Evolutionary conservation across 1,140 invertebrate species (phyloP).

Genomic region (Drosophila trapezifrons): DNA sequence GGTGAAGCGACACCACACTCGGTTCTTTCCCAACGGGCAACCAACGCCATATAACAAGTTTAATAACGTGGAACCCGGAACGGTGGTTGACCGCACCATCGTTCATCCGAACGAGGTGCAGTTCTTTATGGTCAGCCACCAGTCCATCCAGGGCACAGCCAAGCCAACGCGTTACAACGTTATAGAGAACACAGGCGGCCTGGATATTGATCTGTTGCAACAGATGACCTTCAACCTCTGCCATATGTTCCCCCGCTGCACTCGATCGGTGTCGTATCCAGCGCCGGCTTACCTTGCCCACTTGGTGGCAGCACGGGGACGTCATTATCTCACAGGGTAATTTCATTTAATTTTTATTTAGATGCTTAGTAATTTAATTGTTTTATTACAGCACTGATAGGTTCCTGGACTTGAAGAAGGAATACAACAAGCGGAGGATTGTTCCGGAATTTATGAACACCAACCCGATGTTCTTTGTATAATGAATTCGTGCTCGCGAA

Average conservation of each 20-base stretch:
- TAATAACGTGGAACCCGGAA: conserved; percentile 91
- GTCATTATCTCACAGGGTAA: conserved; percentile 86
- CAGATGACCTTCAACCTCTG: conserved; percentile 93
- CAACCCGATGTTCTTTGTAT: conserved; percentile 83
- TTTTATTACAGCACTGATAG: conserved; percentile 10
- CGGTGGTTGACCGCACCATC: conserved; percentile 91
- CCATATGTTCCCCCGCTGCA: conserved; percentile 94
- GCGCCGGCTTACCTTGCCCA: conserved; percentile 97
- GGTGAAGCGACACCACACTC: conserved; percentile 95
- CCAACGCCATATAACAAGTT: conserved; percentile 84
- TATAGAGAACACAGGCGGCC: conserved; percentile 91
- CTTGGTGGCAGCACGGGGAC: conserved; percentile 92
- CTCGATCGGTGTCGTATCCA: conserved; percentile 94
- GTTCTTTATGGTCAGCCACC: conserved; percentile 92
- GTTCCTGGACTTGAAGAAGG: conserved; percentile 31
- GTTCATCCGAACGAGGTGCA: conserved; percentile 92
- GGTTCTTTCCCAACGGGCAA: conserved; percentile 87
- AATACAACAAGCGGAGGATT: conserved; percentile 67
- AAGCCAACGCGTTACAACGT: conserved; percentile 95
- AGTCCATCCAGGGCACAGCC: conserved; percentile 91
- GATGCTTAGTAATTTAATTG: background rate
- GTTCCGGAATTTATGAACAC: conserved; percentile 47
- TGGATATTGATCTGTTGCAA: conserved; percentile 91
- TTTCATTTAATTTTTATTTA: too few species aligned
- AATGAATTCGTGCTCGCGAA: conserved; percentile 7